Conservation (phyloP, 2,888 invertebrate species). For the Oxystoma pomonae region DNA sequence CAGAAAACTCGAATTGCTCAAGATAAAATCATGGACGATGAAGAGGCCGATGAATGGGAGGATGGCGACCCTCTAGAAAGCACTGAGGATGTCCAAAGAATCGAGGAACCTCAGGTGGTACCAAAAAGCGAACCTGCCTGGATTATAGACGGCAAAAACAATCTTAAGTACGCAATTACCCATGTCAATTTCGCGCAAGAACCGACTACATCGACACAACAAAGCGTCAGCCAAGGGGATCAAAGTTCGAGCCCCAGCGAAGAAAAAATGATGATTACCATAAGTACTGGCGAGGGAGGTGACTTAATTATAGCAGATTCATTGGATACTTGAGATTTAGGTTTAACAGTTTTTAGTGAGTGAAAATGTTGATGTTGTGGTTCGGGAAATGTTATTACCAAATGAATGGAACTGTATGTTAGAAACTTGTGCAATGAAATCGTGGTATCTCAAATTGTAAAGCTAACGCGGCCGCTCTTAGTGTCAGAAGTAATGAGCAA, state of each 20-base stretch:
- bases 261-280: slow-evolving; percentile 74
- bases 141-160: slow-evolving; percentile 44
- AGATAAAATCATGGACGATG: slow-evolving; percentile 36
- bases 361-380: background rate
- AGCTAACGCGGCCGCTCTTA: too few relatives aligned
- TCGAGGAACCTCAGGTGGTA: slow-evolving; percentile 19
- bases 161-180: slow-evolving; percentile 47
- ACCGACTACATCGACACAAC: slow-evolving; percentile 68
- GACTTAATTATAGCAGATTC: slow-evolving; percentile 47
- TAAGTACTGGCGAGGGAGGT: slow-evolving; percentile 53
- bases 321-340: slow-evolving; percentile 46
- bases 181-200: slow-evolving; percentile 52
- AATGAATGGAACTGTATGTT: too few relatives aligned
- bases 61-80: slow-evolving; percentile 19
- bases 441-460: too few relatives aligned
- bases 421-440: too few relatives aligned
- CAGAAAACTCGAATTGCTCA: slow-evolving; percentile 61
- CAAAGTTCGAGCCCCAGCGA: slow-evolving; percentile 58
- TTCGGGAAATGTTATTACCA: too few relatives aligned
- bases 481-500: too few relatives aligned
- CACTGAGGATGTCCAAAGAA: slow-evolving; percentile 22
- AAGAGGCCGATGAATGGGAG: slow-evolving; percentile 32
- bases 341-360: background rate
- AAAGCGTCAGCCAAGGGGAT: slow-evolving; percentile 60
- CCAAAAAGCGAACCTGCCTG: slow-evolving; percentile 42